Base-by-base conservation (phyloP, 2,797 vertebrate genomes). In the Meda fulgida region DNA sequence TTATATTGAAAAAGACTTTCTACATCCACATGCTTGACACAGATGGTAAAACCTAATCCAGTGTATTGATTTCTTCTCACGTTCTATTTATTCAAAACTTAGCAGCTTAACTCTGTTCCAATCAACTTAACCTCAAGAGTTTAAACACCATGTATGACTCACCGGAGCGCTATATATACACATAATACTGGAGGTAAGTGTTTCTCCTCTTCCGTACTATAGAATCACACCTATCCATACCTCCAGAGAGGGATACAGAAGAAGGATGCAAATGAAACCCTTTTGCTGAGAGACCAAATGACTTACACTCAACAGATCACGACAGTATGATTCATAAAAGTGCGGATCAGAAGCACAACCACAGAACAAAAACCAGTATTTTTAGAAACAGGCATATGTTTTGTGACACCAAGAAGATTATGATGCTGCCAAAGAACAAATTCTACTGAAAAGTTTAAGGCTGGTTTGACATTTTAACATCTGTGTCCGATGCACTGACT, bases 261-360 rank as follows among this genome's bases (percentile, higher is more conserved):
- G 3, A n/a, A 58, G 5, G 3, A 46, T 2, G 53, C 53, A 82
- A 46, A 73, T n/a, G 34, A 66, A 77, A 53, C 31, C 16, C 16
- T 8, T 48, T 18, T 0, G 2, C 80, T 60, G 53, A 51, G 60
- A 40, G 23, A 53, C 23, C 34, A 48, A 38, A 66, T 14, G 58
- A 83, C 19, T 31, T 55, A 13, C 38, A 53, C 6, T 40, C 51
- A 71, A 29, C 38, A 6, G n/a, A 80, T 69, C 53, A 82, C 23
- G 26, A 73, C n/a, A 6, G 43, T 63, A 21, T 66, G 81, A 83
- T 83, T 77, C 46, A 83, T 55, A 83, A 66, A 76, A 40, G 16
- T 66, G 46, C n/a, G 7, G 46, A 77, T 67, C 60, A 76, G 31
- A 77, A 53, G n/a, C 73, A 16, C 19, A 2, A 55, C 31, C 34